Evolutionary conservation across 2,888 invertebrate species (phyloP).

Genomic region (Nomada flava): DNA sequence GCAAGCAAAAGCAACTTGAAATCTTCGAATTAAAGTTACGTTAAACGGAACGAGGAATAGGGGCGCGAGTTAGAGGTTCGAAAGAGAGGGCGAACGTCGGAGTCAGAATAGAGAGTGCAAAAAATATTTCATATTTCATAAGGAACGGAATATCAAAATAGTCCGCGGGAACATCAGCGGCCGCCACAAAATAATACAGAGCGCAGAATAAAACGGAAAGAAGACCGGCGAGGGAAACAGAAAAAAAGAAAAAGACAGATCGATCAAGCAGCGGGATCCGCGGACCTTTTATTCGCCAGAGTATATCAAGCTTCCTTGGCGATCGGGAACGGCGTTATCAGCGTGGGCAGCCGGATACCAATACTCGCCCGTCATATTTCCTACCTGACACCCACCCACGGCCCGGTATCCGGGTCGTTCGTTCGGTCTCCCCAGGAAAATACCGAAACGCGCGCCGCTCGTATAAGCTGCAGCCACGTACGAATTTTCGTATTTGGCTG

Average conservation of each 20-base stretch:
- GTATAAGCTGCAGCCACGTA: conserved; percentile 77
- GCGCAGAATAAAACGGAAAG: neutral
- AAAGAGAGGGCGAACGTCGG: too few relatives aligned
- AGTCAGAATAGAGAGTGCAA: too few relatives aligned
- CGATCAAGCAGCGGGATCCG: conserved; percentile 40
- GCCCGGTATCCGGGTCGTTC: conserved; percentile 25
- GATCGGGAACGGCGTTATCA: conserved; percentile 37
- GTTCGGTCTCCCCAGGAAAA: conserved; percentile 37
- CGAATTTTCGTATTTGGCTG: conserved; percentile 81
- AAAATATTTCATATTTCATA: too few relatives aligned
- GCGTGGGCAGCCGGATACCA: conserved; percentile 61
- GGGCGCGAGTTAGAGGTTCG: too few relatives aligned
- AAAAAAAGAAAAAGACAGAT: conserved; percentile 24
- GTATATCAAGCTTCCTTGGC: neutral
- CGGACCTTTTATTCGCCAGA: conserved; percentile 39
- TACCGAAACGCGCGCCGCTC: conserved; percentile 63
- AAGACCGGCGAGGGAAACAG: neutral
- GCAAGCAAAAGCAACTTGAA: too few relatives aligned
- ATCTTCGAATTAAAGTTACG: too few relatives aligned
- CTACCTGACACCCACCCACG: conserved; percentile 63
- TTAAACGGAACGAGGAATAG: too few relatives aligned
- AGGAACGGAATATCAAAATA: too few relatives aligned
- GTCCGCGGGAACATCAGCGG: too few relatives aligned
- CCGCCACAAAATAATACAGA: too few relatives aligned
- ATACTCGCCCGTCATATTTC: conserved; percentile 66